These are phyloP conservation scores for Diprion similis DNA, from an alignment of 1,140 invertebrate genomes.

Conservation along the genomic window DNA sequence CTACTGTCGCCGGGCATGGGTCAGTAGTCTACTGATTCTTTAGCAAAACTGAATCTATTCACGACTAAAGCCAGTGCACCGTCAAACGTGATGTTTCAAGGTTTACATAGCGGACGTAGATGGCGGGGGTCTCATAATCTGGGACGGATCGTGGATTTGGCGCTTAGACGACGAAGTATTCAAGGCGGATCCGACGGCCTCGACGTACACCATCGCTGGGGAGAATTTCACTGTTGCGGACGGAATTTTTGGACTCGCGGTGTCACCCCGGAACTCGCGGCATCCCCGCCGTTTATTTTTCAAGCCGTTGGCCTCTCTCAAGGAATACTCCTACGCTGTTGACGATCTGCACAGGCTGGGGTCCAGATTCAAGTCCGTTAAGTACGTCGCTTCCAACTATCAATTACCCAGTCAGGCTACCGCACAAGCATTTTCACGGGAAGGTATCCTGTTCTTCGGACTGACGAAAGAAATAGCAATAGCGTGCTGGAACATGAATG, in stretches of 20 bases:
- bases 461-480: constrained; percentile 45
- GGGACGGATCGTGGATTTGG: constrained; percentile 60
- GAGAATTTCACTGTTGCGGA: constrained; percentile 74
- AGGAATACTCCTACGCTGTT: constrained; percentile 67
- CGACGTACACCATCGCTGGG: constrained; percentile 70
- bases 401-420: constrained; percentile 44
- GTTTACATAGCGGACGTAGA: constrained; percentile 69
- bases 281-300: constrained; percentile 63
- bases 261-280: constrained; percentile 67
- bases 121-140: constrained; percentile 67
- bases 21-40: no score
- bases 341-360: constrained; percentile 21
- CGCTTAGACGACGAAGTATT: constrained; percentile 71
- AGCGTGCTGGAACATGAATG: constrained; percentile 49
- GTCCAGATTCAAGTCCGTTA: constrained; percentile 7
- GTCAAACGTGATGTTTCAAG: neutral
- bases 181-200: constrained; percentile 67
- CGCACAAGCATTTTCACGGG: constrained; percentile 44
- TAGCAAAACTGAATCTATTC: no score
- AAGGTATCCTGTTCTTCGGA: constrained; percentile 49
- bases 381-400: constrained; percentile 19
- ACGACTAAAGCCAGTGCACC: no score
- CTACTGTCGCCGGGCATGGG: no score
- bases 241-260: constrained; percentile 68
- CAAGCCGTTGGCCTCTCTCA: constrained; percentile 72